phyloP scores from a whole-genome alignment of 2,113 vertebrate species.

The Saimiri boliviensis region DNA sequence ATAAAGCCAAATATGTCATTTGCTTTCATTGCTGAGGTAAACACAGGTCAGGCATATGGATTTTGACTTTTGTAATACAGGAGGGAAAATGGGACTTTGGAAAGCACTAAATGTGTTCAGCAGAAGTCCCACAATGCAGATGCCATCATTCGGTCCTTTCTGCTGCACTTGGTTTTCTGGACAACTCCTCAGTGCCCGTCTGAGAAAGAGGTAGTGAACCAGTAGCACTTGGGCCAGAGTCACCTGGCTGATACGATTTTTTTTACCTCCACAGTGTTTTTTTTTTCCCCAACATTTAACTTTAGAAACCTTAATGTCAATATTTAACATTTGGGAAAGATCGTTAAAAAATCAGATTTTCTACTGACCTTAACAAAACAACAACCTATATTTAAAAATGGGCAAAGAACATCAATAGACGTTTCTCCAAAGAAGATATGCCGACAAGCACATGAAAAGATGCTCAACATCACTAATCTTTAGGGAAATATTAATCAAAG shows the following conservation, averaged over 20 bases:
- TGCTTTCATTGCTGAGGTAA: not conserved
- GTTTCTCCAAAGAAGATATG: not conserved
- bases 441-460: not conserved
- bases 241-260: not conserved
- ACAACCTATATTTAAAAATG: not conserved
- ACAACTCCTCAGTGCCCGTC: not conserved
- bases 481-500: not conserved
- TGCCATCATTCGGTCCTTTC: not conserved
- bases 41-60: not conserved
- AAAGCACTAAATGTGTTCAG: not conserved
- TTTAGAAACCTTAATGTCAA: not conserved
- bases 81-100: not conserved
- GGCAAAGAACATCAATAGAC: not conserved
- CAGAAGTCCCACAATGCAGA: not conserved
- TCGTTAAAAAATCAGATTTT: not conserved
- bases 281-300: not conserved
- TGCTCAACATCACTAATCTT: not conserved
- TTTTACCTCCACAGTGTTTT: not conserved
- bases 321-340: not conserved
- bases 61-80: not conserved
- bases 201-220: fast-evolving
- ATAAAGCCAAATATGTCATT: not conserved
- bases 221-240: not conserved
- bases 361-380: not conserved
- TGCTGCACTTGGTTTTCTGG: not conserved